Base-by-base conservation (phyloP, 1,140 invertebrate species). In the Hyposmocoma kahamanoa region DNA sequence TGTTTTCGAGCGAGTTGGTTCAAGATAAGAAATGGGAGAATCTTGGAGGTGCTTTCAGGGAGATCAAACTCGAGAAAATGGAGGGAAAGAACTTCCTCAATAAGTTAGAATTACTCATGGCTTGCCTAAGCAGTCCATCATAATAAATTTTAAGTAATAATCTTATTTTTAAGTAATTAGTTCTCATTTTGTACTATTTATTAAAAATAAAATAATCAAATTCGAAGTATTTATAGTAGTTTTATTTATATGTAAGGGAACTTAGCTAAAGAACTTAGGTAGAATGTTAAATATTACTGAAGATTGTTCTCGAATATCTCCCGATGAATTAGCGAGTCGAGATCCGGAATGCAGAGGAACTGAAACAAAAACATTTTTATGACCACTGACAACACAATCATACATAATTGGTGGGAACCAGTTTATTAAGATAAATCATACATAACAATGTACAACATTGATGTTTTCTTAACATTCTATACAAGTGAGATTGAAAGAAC, bases 61-160 rank as follows among this genome's bases (percentile, higher is more conserved):
- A 97, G 87, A 93, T 98, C 6, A 90, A 94, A 59, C 91, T 97
- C 75, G 95, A 98, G 41, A 96, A 96, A 87, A 95, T 99, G 91
- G 96, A 98, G 76, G 97, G 97, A n/a, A 95, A 95, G 68, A 98
- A 97, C 87, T 98, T 98, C 77, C 87, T 98, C 0, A 97, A 97
- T 66, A 98, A 98, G 90, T 96, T 98, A 91, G 97, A 98, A 89
- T 89, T 97, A 52, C 88, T 98, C 3, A 97, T 98, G 96, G 96
- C 97, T 17, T 94, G 94, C 61, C 84, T 97, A 11, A 96, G 86
- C 57, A 87, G 83, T 52, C 81, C 83, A 4, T 86, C 83, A 13
- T 87, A 86, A 50, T 43, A 42, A 56, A 50, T 32, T 50, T 32
- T 13, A 28, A n/a, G n/a, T n/a, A n/a, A n/a, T n/a, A 38, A 48